Percentiles rank a stretch among this genome's conserved stretches.
Conservation (phyloP, 1,140 invertebrate genomes). For the Macrosteles quadrilineatus region DNA sequence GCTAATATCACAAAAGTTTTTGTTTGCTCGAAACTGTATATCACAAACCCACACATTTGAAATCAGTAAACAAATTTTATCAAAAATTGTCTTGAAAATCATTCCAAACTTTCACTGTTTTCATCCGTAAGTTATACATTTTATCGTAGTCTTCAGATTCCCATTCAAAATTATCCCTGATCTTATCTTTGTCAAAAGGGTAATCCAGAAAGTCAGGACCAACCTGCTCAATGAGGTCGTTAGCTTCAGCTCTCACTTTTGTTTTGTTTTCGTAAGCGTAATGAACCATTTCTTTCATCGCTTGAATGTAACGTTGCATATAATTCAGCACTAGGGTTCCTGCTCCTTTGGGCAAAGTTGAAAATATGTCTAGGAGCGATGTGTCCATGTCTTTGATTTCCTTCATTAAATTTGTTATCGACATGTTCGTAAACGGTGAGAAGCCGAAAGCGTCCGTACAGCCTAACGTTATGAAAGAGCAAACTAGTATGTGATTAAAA, state of each 20-base stretch:
- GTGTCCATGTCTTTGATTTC: not conserved
- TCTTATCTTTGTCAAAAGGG: conserved; percentile 1
- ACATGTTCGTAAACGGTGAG: conserved; percentile 3
- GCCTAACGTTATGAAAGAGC: too few relatives aligned
- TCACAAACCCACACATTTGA: too few relatives aligned
- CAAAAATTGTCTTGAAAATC: conserved; percentile 9
- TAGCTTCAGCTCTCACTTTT: conserved; percentile 1
- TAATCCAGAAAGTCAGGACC: not conserved
- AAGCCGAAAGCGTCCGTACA: not conserved
- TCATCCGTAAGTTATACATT: not conserved
- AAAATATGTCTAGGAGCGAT: not conserved
- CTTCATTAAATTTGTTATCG: not conserved
- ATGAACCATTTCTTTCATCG: conserved; percentile 7
- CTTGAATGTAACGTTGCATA: not conserved
- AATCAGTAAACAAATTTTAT: too few relatives aligned
- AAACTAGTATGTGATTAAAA: too few relatives aligned
- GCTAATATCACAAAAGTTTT: too few relatives aligned
- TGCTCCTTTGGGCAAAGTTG: not conserved
- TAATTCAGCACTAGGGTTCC: not conserved
- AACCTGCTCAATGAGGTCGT: conserved; percentile 5
- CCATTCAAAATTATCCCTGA: conserved; percentile 10
- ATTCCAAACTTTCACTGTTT: conserved; percentile 4
- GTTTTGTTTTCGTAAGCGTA: not conserved
- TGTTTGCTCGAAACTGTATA: too few relatives aligned
- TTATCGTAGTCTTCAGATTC: not conserved